Percentiles rank a stretch among this genome's conserved stretches.
Evolutionary conservation across 2,113 vertebrate genomes (phyloP).

Genomic region (Potamarius usumacintae): DNA sequence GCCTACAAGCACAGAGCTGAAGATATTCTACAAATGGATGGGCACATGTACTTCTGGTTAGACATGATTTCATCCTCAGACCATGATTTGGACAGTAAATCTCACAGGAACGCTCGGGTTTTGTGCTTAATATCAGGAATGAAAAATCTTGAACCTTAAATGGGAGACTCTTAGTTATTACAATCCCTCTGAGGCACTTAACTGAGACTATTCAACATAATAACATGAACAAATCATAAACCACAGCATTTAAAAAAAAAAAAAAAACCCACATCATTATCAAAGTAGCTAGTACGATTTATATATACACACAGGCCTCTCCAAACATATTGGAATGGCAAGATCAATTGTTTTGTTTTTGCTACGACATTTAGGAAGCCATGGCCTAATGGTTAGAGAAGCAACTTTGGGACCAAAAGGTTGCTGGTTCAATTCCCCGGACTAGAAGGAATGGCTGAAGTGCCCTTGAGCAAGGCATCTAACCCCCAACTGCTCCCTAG

Average conservation of each 20-base stretch:
- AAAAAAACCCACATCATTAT: not conserved
- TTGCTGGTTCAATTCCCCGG: no score
- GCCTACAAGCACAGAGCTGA: not conserved
- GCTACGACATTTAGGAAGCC: not conserved
- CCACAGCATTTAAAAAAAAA: not conserved
- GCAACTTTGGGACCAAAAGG: no score
- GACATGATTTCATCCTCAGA: not conserved
- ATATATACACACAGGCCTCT: not conserved
- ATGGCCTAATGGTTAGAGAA: no score
- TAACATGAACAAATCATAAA: not conserved
- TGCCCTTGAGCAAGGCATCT: no score
- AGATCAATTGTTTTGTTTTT: not conserved
- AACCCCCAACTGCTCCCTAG: no score
- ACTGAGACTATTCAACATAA: not conserved
- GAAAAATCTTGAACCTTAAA: not conserved
- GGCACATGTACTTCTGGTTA: not conserved
- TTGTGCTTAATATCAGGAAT: not conserved
- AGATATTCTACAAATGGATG: constrained; percentile 1
- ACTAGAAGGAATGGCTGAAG: no score
- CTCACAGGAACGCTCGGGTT: not conserved
- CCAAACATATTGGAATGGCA: not conserved
- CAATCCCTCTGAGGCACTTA: not conserved
- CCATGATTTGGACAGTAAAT: not conserved
- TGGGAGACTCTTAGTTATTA: not conserved
- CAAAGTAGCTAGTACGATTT: not conserved